These are phyloP conservation scores for Leptopilina boulardi DNA, from an alignment of 1,140 invertebrate genomes.

Conservation along the genomic window DNA sequence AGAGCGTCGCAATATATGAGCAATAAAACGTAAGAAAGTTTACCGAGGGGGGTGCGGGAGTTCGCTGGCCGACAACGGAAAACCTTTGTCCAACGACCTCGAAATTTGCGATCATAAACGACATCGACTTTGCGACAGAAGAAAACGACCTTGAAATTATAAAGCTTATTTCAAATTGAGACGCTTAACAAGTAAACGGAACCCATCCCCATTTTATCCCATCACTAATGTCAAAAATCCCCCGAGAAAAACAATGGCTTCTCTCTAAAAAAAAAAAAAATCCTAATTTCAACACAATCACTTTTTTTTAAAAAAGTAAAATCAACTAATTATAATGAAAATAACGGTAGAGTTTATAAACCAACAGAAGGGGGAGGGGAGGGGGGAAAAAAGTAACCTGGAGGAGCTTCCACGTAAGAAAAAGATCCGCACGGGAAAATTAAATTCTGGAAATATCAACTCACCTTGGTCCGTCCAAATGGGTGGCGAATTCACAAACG, in stretches of 20 bases:
- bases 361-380: no score
- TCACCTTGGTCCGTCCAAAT: constrained; percentile 84
- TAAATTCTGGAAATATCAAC: constrained; percentile 60
- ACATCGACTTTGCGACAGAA: constrained; percentile 15
- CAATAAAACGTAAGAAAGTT: constrained; percentile 19
- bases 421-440: constrained; percentile 41
- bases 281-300: not conserved
- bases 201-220: constrained; percentile 39
- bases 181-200: constrained; percentile 14
- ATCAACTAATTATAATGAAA: not conserved
- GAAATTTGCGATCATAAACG: constrained; percentile 13
- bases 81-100: constrained; percentile 25
- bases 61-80: constrained; percentile 33
- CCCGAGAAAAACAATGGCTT: constrained; percentile 23
- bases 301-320: not conserved
- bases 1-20: not conserved
- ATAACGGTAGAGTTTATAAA: constrained; percentile 1
- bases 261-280: not conserved
- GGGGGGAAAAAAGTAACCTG: constrained; percentile 44
- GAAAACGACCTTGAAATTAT: constrained; percentile 19
- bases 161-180: constrained; percentile 8
- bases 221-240: constrained; percentile 53
- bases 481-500: constrained; percentile 80
- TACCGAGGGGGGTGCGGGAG: not conserved
- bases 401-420: constrained; percentile 47